Base-by-base conservation (phyloP, 2,113 vertebrate genomes). In the Antennarius striatus region DNA sequence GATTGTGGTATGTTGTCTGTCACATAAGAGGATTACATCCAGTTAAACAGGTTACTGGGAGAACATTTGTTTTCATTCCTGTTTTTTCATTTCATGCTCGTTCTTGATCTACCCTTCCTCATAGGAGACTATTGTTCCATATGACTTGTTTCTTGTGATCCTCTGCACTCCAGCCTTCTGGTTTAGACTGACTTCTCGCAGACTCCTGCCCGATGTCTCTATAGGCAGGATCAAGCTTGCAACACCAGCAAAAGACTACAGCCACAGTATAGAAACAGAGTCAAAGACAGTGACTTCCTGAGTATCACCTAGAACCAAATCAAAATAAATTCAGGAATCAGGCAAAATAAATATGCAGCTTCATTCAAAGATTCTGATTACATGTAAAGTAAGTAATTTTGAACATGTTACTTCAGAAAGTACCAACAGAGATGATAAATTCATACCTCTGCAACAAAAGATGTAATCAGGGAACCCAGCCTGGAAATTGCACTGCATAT, bases 381-480 rank as follows among this genome's bases (percentile, higher is more conserved):
- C 10, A 49, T 13, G 29, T 40, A 29, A 40, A 12, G 32, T 36
- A 12, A 7, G 5, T 36, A 1, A 43, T 43, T 43, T 57, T 30
- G 42, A 43, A 43, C 42, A 43, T 3, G 10, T 40, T 7, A 15
- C 36, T 61, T 9, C 7, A 54, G 12, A 17, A 32, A 42, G 32
- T 17, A 29, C 15, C 5, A 30, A 59, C 14, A 40, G 15, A 39
- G 17, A 39, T 5, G 9, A 22, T 61, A n/a, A 4, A 10, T 22
- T 22, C 43, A 43, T 88, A 96, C 96, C 94, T 96, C 95, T 70
- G 96, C 95, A 48, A 97, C 94, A 87, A 98, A 98, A 0, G 96
- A 95, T 1, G 95, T 96, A 49, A 96, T 92, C 63, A 97, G 92
- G 1, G 94, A 94, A 3, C 96, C 96, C 58, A 96, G 64, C 66